A percentile compares a stretch with the other conserved stretches of the same genome.
These are phyloP conservation scores for Sclerurus mexicanus DNA, from an alignment of 2,113 vertebrate genomes.

Conservation along the genomic window DNA sequence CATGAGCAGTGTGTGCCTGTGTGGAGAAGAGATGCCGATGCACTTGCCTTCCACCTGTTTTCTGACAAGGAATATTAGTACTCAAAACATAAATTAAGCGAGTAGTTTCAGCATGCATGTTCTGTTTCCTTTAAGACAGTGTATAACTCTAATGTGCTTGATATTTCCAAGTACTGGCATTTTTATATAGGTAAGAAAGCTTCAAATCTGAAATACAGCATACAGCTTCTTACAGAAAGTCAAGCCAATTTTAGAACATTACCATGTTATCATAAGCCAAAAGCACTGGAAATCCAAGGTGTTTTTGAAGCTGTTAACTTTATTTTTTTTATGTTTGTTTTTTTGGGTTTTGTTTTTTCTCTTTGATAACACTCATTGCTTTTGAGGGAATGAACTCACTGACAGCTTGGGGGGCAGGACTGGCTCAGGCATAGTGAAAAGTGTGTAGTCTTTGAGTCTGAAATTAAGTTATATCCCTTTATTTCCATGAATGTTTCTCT, in stretches of 20 bases:
- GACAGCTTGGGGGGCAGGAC: conserved; percentile 37
- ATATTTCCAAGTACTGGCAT: not conserved
- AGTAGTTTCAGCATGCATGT: not conserved
- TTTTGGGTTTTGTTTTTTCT: not conserved
- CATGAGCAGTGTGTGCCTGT: fast-evolving
- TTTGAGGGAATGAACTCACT: conserved; percentile 7
- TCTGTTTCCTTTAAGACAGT: not conserved
- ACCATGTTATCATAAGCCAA: not conserved
- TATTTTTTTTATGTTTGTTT: not conserved
- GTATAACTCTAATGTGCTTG: not conserved
- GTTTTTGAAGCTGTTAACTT: conserved; percentile 8
- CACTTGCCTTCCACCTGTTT: not conserved
- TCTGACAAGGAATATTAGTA: not conserved
- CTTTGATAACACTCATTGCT: not conserved
- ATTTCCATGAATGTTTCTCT: not conserved
- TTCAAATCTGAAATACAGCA: not conserved
- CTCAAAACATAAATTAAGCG: not conserved
- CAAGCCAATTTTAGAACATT: conserved; percentile 5
- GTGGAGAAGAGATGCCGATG: not conserved
- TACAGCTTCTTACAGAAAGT: not conserved
- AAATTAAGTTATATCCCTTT: not conserved
- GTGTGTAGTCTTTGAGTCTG: not conserved
- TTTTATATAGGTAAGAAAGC: conserved; percentile 11
- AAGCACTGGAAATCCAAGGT: conserved; percentile 30
- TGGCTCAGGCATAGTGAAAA: not conserved